phyloP scores from a whole-genome alignment of 2,888 invertebrate genomes.

The Drosophila kambysellisi region DNA sequence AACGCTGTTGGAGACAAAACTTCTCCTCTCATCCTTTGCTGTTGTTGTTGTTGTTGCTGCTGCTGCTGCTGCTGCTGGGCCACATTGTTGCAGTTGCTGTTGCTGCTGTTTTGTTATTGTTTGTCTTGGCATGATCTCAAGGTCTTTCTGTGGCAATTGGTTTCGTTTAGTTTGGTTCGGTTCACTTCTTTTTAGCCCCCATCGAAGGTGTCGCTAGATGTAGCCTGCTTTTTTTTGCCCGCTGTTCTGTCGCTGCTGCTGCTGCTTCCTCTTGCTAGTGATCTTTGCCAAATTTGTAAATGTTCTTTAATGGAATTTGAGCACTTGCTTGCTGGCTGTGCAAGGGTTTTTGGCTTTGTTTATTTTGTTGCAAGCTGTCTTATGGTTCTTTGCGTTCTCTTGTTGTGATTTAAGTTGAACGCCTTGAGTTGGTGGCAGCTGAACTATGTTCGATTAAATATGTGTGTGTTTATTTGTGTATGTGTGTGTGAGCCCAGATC shows the following conservation, averaged over 20 bases:
- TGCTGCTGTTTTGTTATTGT: constrained; percentile 61
- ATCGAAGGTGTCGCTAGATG: constrained; percentile 56
- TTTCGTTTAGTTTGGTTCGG: constrained; percentile 27
- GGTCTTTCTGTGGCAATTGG: constrained; percentile 67
- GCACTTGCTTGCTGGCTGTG: constrained; percentile 59
- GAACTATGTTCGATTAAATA: constrained; percentile 28
- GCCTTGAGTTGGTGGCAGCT: constrained; percentile 27
- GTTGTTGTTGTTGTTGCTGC: constrained; percentile 21
- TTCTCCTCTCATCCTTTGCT: constrained; percentile 43
- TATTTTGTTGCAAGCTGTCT: neutral
- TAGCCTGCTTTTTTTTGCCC: constrained; percentile 28
- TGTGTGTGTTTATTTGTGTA: neutral
- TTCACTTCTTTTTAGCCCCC: constrained; percentile 33
- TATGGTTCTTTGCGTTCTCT: constrained; percentile 10
- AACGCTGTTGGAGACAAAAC: constrained; percentile 83
- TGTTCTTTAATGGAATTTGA: constrained; percentile 79
- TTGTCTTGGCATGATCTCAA: constrained; percentile 68
- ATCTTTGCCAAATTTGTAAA: constrained; percentile 81
- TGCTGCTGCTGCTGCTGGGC: constrained; percentile 19
- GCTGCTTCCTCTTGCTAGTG: constrained; percentile 32
- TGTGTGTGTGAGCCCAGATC: constrained; percentile 16
- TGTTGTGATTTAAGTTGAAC: constrained; percentile 56
- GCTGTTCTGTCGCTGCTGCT: constrained; percentile 18
- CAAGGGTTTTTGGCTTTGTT: constrained; percentile 37
- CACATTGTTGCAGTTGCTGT: constrained; percentile 22